Conservation (phyloP, 2,113 vertebrate genomes). For the Murina feae region DNA sequence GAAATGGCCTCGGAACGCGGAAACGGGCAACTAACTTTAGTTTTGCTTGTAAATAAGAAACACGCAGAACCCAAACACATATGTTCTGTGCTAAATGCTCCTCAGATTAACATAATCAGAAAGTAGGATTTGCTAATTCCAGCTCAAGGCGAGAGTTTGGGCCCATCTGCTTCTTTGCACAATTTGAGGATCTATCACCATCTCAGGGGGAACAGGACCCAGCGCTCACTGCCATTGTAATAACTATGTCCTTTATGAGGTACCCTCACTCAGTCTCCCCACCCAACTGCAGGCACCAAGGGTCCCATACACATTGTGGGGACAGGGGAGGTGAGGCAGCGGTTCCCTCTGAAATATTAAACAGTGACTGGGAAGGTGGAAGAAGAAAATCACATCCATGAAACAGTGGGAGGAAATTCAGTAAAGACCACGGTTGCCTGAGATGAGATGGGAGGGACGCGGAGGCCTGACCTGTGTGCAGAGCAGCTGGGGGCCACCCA, state of each 20-base stretch:
- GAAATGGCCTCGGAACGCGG: conserved; percentile 22
- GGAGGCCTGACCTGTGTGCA: accelerated
- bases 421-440: not conserved
- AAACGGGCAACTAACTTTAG: conserved; percentile 49
- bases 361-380: not conserved
- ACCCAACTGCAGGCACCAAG: accelerated
- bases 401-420: not conserved
- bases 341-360: not conserved
- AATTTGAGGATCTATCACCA: not conserved
- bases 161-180: conserved; percentile 45
- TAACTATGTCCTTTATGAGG: not conserved
- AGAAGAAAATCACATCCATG: not conserved
- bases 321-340: no score
- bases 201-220: not conserved
- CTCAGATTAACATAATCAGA: conserved; percentile 39
- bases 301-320: not conserved
- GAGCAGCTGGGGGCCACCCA: accelerated
- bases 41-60: conserved; percentile 64
- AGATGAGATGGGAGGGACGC: not conserved
- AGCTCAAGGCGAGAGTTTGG: not conserved
- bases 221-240: not conserved
- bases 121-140: conserved; percentile 23
- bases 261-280: not conserved
- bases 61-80: conserved; percentile 45
- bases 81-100: conserved; percentile 30